A percentile compares a stretch with the other conserved stretches of the same genome.
Evolutionary conservation across 1,140 invertebrate genomes (phyloP).

Genomic region (Manduca sexta): DNA sequence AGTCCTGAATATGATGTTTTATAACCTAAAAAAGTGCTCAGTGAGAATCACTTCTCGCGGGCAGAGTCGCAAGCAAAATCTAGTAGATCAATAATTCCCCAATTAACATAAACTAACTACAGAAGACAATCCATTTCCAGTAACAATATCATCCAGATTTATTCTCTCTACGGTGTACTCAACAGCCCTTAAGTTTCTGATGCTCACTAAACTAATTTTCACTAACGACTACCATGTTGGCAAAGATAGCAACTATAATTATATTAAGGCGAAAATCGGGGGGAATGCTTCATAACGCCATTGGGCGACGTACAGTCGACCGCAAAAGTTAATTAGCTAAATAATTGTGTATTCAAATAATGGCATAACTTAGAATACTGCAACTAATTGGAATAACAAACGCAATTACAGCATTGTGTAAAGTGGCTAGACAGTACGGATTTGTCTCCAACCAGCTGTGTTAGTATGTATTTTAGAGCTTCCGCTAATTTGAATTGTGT

Average conservation of each 20-base stretch:
- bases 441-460: neutral
- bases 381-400: constrained; percentile 1
- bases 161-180: neutral
- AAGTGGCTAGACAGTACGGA: constrained; percentile 3
- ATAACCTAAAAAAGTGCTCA: no score
- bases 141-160: no score
- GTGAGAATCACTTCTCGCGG: no score
- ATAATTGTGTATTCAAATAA: neutral
- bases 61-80: no score
- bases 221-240: constrained; percentile 20
- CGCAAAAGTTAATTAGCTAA: constrained; percentile 15
- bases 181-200: constrained; percentile 7
- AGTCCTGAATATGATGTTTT: no score
- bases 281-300: constrained; percentile 9
- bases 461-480: neutral
- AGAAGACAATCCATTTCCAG: no score
- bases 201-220: constrained; percentile 23
- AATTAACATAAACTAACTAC: no score
- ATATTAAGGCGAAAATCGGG: constrained; percentile 16
- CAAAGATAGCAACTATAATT: constrained; percentile 18
- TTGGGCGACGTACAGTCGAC: constrained; percentile 8
- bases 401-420: constrained; percentile 2
- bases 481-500: neutral
- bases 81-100: no score
- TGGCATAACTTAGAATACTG: constrained; percentile 3